phyloP scores from a whole-genome alignment of 1,140 invertebrate genomes.

The Bombus turneri region DNA sequence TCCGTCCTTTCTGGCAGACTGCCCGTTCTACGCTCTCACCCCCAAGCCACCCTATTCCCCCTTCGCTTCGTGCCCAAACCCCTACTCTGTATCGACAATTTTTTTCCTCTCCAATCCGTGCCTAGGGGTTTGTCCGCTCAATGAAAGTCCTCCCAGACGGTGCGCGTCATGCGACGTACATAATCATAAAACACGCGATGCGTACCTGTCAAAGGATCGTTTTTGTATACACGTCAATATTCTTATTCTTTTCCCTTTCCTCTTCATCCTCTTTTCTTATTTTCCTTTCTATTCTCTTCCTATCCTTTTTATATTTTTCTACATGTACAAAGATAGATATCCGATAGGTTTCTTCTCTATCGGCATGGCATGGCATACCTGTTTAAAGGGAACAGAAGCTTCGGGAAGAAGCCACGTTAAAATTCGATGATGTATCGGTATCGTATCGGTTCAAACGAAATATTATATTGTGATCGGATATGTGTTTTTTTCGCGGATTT shows the following conservation, averaged over 20 bases:
- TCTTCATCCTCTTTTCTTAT: not conserved
- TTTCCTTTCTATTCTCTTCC: not conserved
- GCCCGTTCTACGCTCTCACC: constrained; percentile 59
- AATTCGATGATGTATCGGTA: not conserved
- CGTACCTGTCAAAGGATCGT: constrained; percentile 35
- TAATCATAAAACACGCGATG: constrained; percentile 66
- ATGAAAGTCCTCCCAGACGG: constrained; percentile 69
- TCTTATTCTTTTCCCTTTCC: constrained; percentile 6
- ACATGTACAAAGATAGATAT: too few relatives aligned
- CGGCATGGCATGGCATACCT: too few relatives aligned
- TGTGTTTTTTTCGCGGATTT: not conserved
- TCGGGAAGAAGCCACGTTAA: not conserved
- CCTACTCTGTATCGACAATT: constrained; percentile 62
- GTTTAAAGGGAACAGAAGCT: not conserved
- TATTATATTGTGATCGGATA: not conserved
- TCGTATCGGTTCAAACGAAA: not conserved
- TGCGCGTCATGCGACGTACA: constrained; percentile 50
- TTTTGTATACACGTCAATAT: constrained; percentile 8
- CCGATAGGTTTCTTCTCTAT: not conserved
- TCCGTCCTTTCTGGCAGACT: constrained; percentile 65
- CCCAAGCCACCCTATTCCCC: constrained; percentile 2
- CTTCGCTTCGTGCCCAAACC: constrained; percentile 43
- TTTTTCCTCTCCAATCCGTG: constrained; percentile 64
- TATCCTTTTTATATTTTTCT: not conserved
- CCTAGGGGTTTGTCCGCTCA: constrained; percentile 68